These are phyloP conservation scores for Macaria liturata DNA, from an alignment of 2,888 invertebrate genomes.

Conservation along the genomic window DNA sequence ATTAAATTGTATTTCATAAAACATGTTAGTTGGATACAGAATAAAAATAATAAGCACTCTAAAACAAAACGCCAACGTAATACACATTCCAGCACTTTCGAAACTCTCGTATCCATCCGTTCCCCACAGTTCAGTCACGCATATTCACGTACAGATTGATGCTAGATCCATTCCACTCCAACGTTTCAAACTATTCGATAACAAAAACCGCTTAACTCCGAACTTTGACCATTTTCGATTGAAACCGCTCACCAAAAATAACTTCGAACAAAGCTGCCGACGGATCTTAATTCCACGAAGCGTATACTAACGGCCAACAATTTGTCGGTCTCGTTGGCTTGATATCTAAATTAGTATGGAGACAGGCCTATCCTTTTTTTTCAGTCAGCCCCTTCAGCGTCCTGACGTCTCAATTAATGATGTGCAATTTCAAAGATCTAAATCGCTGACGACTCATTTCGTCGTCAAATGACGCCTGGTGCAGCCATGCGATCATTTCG, in stretches of 20 bases:
- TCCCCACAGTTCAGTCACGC: constrained; percentile 38
- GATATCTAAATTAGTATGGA: constrained; percentile 80
- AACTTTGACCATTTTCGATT: constrained; percentile 33
- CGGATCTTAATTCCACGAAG: constrained; percentile 62
- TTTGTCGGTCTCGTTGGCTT: constrained; percentile 74
- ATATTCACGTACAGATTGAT: constrained; percentile 42
- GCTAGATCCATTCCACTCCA: constrained; percentile 37
- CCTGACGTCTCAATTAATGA: constrained; percentile 77
- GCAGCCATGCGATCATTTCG: constrained; percentile 36
- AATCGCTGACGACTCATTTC: constrained; percentile 48
- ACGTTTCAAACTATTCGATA: constrained; percentile 53
- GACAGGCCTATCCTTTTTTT: constrained; percentile 64
- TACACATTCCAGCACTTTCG: too few species aligned
- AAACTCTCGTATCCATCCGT: not conserved
- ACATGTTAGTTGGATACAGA: too few species aligned
- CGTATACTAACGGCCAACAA: constrained; percentile 68
- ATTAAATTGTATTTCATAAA: too few species aligned
- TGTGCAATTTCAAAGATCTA: constrained; percentile 73
- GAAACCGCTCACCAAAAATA: constrained; percentile 35
- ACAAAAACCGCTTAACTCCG: constrained; percentile 56
- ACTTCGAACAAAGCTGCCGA: constrained; percentile 42
- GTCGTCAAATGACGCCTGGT: constrained; percentile 28
- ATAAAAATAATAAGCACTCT: too few species aligned
- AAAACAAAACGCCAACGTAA: too few species aligned
- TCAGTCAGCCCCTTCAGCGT: constrained; percentile 49